Percentiles rank a stretch among this genome's conserved stretches.
phyloP scores from a whole-genome alignment of 2,888 invertebrate species.

The Phaedon cochleariae region DNA sequence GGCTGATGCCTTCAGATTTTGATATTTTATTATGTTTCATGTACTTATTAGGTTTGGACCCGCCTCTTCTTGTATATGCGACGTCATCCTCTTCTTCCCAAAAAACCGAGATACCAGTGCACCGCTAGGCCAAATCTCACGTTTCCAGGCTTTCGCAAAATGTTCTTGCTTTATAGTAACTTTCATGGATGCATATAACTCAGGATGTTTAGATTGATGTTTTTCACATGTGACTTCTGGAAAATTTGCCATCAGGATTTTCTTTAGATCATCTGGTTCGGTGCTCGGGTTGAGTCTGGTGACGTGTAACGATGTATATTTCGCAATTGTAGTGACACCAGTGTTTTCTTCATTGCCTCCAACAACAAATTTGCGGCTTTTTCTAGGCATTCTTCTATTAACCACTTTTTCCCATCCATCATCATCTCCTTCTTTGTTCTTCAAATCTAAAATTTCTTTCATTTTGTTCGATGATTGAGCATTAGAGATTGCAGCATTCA shows the following conservation, averaged over 20 bases:
- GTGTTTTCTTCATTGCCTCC: not conserved
- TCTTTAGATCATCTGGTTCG: no score
- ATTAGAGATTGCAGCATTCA: not conserved
- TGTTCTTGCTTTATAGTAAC: constrained; percentile 14
- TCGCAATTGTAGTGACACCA: not conserved
- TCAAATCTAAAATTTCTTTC: no score
- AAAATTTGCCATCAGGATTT: no score
- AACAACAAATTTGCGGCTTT: no score
- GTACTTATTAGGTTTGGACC: not conserved
- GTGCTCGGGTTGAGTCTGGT: no score
- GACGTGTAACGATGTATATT: no score
- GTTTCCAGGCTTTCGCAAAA: constrained; percentile 8
- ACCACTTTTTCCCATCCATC: not conserved
- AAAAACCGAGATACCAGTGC: constrained; percentile 7
- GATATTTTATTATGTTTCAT: not conserved
- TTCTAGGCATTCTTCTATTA: not conserved
- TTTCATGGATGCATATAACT: no score
- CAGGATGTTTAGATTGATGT: no score
- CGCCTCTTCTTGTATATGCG: not conserved
- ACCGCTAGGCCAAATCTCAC: constrained; percentile 14
- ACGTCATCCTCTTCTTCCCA: constrained; percentile 1
- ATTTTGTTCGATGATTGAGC: no score
- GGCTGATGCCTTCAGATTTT: not conserved
- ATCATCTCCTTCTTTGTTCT: not conserved
- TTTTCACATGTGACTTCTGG: no score